Evolutionary conservation across 1,140 invertebrate genomes (phyloP).

Genomic region (Brachionus rubens): DNA sequence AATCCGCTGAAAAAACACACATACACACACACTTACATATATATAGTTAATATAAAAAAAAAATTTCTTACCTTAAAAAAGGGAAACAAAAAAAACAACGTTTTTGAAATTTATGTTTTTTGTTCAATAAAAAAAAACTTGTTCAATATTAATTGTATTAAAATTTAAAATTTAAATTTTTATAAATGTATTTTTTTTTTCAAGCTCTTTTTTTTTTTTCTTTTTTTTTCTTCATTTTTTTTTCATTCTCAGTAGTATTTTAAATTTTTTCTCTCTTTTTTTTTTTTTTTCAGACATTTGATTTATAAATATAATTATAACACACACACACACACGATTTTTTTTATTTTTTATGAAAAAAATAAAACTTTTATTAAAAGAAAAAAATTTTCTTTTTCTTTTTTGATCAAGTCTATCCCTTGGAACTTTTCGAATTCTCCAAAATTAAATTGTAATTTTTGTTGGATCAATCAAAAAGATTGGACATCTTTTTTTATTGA

Average conservation of each 20-base stretch:
- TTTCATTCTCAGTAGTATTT: constrained; percentile 25
- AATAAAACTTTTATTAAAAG: constrained; percentile 40
- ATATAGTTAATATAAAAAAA: background rate
- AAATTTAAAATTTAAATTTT: constrained; percentile 44
- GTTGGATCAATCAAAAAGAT: no score
- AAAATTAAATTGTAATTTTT: no score
- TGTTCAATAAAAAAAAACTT: background rate
- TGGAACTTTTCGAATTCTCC: no score
- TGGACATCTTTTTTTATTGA: no score
- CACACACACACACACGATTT: no score
- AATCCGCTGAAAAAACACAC: background rate
- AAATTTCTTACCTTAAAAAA: background rate
- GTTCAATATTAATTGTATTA: constrained; percentile 41
- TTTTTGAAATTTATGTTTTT: no score
- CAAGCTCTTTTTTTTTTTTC: background rate
- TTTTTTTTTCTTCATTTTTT: background rate
- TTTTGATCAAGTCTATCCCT: no score
- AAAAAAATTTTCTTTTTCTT: background rate
- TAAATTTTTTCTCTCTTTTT: constrained; percentile 11
- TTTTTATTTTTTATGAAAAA: constrained; percentile 43
- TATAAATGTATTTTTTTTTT: constrained; percentile 43
- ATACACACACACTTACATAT: no score
- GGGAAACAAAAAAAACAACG: background rate
- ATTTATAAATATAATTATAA: constrained; percentile 40
- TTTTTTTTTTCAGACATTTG: constrained; percentile 19